A percentile compares a stretch with the other conserved stretches of the same genome.
phyloP scores from a whole-genome alignment of 2,113 vertebrate genomes.

The Sclerurus mexicanus region DNA sequence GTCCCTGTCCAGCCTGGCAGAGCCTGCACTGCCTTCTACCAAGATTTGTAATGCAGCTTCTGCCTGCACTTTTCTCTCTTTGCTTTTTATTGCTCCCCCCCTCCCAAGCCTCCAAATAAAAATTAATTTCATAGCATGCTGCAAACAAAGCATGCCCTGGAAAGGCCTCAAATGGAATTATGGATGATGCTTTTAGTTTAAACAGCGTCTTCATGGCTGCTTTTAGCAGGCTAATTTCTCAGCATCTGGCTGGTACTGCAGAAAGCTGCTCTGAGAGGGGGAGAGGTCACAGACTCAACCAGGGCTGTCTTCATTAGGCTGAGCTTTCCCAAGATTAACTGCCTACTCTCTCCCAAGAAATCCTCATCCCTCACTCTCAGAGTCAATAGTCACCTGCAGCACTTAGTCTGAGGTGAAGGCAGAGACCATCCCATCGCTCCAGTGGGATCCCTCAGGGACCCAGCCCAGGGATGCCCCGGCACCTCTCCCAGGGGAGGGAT shows the following conservation, averaged over 20 bases:
- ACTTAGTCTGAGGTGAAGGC: not conserved
- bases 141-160: not conserved
- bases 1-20: not conserved
- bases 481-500: not conserved
- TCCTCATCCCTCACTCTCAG: too few species aligned
- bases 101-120: not conserved
- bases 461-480: fast-evolving
- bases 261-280: not conserved
- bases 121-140: not conserved
- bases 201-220: not conserved
- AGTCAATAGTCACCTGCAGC: fast-evolving
- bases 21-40: not conserved
- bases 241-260: not conserved
- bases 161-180: not conserved
- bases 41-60: not conserved
- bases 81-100: not conserved
- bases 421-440: not conserved
- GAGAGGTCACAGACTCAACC: not conserved
- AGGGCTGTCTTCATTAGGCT: not conserved
- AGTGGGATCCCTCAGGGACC: fast-evolving
- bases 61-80: not conserved
- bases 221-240: not conserved
- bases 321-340: not conserved
- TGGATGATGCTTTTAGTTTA: not conserved
- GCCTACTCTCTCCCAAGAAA: not conserved